Base-by-base conservation (phyloP, 2,113 vertebrate species). In the Sorex araneus region DNA sequence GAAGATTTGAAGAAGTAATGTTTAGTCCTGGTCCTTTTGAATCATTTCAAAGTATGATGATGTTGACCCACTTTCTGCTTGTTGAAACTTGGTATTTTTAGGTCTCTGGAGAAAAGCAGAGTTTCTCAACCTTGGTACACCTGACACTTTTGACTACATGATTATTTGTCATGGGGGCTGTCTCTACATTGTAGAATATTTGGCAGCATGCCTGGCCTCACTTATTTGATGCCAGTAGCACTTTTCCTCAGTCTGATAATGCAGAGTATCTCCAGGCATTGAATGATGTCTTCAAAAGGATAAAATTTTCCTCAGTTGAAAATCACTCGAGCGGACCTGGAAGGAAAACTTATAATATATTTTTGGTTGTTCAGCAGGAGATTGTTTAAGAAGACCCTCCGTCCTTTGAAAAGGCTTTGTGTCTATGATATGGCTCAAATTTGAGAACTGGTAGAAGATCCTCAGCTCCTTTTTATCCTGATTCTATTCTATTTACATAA, bases 61-160 rank as follows among this genome's bases (percentile, higher is more conserved):
- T 63, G 2, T 73, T 71, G 82, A n/a, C 32, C 3, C 28, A 91
- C 25, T 81, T 45, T 69, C 9, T 54, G 25, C 32, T 76, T 50
- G 57, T 34, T 75, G 36, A 69, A 78, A 89, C 40, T 32, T 45
- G 30, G 36, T 47, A 28, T 18, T 76, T 50, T 43, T 47, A 88
- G 50, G 12, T 64, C 25, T 89, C 40, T 80, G 36, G 47, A 63
- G 34, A 81, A 90, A 94, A 90, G n/a, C n/a, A 45, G 47, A 50
- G 47, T 76, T 40, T 87, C 27, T 82, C 21, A 87, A 76, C 18
- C 18, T 67, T 66, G 30, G 30, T 16, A 8, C 25, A 77, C 19
- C 70, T 69, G 43, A 70, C 47, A 50, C 47, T 30, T 40, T 30
- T 87, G 27, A 50, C 47, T 50, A 50, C 47, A 50, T 50, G 47